These are phyloP conservation scores for Tor tambroides DNA, from an alignment of 2,113 vertebrate species.

Conservation along the genomic window DNA sequence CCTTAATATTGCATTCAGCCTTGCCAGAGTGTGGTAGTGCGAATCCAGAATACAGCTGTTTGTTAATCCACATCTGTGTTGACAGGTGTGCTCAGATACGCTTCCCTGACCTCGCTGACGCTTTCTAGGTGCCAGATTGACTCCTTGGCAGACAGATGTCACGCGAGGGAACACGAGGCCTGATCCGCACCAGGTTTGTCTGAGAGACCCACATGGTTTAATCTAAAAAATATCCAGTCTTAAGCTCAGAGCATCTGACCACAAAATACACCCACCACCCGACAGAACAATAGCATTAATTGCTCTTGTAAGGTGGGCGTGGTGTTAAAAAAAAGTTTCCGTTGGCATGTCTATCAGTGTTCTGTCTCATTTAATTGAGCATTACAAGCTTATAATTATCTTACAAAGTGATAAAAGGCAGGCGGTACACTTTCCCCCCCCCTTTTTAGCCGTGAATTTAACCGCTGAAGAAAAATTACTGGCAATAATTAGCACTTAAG, in stretches of 20 bases:
- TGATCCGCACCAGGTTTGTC: background rate
- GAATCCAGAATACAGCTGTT: slow-evolving; percentile 11
- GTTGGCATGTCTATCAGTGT: slow-evolving; percentile 19
- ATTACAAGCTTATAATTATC: slow-evolving; percentile 33
- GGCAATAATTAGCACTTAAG: slow-evolving; percentile 36
- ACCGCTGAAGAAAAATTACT: slow-evolving; percentile 20
- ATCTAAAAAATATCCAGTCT: slow-evolving; percentile 27
- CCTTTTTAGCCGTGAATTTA: slow-evolving; percentile 11
- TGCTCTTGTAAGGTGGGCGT: slow-evolving; percentile 1
- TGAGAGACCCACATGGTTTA: background rate
- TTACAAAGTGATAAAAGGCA: slow-evolving; percentile 27
- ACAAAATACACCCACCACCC: slow-evolving; percentile 1
- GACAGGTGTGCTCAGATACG: slow-evolving; percentile 33
- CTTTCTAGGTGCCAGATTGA: slow-evolving; percentile 5
- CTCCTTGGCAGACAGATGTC: slow-evolving; percentile 11
- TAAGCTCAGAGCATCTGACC: background rate
- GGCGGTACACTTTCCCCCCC: background rate
- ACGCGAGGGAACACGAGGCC: no score
- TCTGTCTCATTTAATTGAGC: slow-evolving; percentile 31
- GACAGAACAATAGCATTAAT: slow-evolving; percentile 3
- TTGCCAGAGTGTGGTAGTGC: background rate
- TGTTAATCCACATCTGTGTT: slow-evolving; percentile 43
- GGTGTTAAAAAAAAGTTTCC: slow-evolving; percentile 16
- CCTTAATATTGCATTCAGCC: background rate
- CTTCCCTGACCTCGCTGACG: slow-evolving; percentile 4